Base-by-base conservation (phyloP, 2,113 vertebrate species). In the Rhineura floridana region DNA sequence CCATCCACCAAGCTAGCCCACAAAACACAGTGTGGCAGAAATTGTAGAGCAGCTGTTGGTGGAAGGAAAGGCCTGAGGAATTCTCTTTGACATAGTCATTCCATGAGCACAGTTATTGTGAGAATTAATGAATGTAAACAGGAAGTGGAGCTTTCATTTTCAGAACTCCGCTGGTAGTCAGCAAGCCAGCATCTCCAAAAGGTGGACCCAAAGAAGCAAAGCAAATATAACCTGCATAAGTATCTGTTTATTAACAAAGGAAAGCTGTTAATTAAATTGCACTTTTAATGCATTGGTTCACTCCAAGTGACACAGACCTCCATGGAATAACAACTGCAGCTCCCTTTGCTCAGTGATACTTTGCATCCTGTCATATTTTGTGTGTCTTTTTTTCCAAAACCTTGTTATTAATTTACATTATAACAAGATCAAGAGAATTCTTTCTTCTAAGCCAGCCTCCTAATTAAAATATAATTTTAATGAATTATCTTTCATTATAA, bases 401-500 rank as follows among this genome's bases (percentile, higher is more conserved):
- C n/a, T 28, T 88, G 33, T 73, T 75, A 83, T 82, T 82, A 88
- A 81, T 76, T 76, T 77, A 65, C n/a, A 83, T 83, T 83, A 76
- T 65, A 67, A 67, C 28, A 65, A 39, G 44, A 88, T 65, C 80
- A 83, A 50, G 87, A 88, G 55, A 83, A 77, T 83, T 76, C 13
- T n/a, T 65, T 83, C 46, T 83, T 52, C 70, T 83, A 83, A 88
- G 77, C 62, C 86, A 63, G 80, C 76, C 42, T 76, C 81, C 65
- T 88, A 88, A 88, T 88, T 88, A 83, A 88, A 87, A 76, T 44
- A 25, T 76, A 76, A 76, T 83, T 76, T 83, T 83, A 88, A 88
- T 88, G 70, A 83, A 65, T 70, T 77, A 44, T n/a, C 55, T 88
- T 76, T 83, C 84, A 62, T 88, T 65, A 65, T 36, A 65, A 83